These are phyloP conservation scores for Antennarius striatus DNA, from an alignment of 2,113 vertebrate species.

Conservation along the genomic window DNA sequence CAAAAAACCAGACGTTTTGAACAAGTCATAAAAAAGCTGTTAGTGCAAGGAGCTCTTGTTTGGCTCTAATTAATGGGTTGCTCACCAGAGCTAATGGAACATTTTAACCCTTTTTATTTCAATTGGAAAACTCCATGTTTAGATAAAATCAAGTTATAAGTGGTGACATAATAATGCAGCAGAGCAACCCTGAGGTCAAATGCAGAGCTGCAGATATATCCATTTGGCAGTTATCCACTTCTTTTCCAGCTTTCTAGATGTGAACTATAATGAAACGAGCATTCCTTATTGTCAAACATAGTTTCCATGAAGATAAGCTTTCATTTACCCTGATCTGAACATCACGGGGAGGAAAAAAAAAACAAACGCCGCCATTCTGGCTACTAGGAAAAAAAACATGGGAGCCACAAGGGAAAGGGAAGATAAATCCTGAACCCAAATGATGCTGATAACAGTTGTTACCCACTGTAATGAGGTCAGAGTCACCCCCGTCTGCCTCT, in stretches of 20 bases:
- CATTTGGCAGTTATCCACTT: background rate
- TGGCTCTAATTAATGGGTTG: background rate
- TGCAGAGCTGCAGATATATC: slow-evolving; percentile 24
- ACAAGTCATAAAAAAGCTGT: background rate
- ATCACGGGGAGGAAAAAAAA: background rate
- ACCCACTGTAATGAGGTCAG: slow-evolving; percentile 75
- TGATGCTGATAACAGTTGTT: slow-evolving; percentile 67
- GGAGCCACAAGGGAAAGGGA: background rate
- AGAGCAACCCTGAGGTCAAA: slow-evolving; percentile 20
- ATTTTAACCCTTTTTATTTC: background rate
- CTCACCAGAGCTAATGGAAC: background rate
- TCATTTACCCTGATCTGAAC: background rate
- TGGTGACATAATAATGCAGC: slow-evolving; percentile 17
- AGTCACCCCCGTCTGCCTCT: slow-evolving; percentile 64
- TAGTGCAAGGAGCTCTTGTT: background rate
- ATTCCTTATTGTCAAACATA: background rate
- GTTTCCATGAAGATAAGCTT: background rate
- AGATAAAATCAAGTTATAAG: slow-evolving; percentile 3
- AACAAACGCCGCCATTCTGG: no score
- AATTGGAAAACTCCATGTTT: slow-evolving; percentile 3
- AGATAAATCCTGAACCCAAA: slow-evolving; percentile 69
- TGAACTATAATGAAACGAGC: no score
- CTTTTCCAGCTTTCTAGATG: no score
- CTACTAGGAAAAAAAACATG: no score
- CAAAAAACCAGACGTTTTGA: background rate